Conservation (phyloP, 2,113 vertebrate genomes). For the Cariama cristata region DNA sequence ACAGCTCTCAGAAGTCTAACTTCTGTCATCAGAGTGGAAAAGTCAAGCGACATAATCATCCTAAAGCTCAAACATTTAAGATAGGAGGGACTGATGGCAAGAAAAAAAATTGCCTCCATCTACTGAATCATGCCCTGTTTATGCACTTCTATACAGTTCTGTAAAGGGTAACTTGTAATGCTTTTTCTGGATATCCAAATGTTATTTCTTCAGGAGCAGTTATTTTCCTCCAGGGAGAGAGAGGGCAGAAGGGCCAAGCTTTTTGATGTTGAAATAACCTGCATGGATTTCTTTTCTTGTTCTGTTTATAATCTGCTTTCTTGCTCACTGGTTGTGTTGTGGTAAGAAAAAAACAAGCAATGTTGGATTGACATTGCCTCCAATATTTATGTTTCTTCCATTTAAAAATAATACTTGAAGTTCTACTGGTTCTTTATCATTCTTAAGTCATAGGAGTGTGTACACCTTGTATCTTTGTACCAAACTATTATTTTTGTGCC, state of each 20-base stretch:
- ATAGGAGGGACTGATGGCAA: neutral
- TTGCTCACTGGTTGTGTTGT: neutral
- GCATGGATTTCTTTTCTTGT: neutral
- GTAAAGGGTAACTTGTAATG: neutral
- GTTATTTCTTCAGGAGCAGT: neutral
- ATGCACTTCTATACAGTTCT: neutral
- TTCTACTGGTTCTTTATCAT: neutral
- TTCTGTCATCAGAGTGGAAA: neutral
- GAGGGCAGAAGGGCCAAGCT: neutral
- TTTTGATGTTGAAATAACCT: constrained; percentile 2
- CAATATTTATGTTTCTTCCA: neutral
- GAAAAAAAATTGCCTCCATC: neutral
- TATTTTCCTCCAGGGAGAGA: neutral
- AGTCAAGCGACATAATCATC: neutral
- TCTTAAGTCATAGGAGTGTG: neutral
- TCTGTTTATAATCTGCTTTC: neutral
- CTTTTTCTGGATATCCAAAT: constrained; percentile 12
- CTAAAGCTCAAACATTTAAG: neutral
- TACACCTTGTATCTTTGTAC: neutral
- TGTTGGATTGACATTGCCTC: neutral
- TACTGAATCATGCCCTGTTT: neutral
- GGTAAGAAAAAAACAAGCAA: neutral
- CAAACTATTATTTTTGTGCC: neutral
- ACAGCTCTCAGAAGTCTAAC: neutral
- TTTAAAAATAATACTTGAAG: neutral